Conservation (phyloP, 2,797 vertebrate species). For the Ptychadena robeensis region DNA sequence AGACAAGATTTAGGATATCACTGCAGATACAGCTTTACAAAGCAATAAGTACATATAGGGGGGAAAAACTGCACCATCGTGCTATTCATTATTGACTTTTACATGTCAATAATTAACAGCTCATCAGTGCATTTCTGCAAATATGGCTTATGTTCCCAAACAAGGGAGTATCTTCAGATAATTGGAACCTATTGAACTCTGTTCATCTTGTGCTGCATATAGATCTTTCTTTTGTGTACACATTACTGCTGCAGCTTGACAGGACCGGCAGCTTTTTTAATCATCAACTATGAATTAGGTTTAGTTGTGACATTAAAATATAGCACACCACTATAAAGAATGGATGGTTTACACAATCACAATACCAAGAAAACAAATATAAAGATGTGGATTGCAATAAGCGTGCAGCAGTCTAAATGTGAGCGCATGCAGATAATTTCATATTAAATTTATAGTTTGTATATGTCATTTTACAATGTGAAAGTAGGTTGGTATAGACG, state of each 20-base stretch:
- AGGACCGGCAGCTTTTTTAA: constrained; percentile 18
- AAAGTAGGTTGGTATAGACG: too few species aligned
- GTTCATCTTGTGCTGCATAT: constrained; percentile 19
- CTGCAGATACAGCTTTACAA: constrained; percentile 48
- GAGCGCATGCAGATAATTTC: too few species aligned
- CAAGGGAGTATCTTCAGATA: constrained; percentile 43
- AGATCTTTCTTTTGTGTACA: constrained; percentile 31
- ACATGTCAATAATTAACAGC: constrained; percentile 62
- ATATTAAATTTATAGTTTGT: too few species aligned
- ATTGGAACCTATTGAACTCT: constrained; percentile 52
- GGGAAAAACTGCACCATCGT: constrained; percentile 35
- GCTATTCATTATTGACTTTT: constrained; percentile 60
- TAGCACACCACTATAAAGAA: not conserved
- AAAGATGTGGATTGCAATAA: too few species aligned
- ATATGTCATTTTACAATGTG: too few species aligned
- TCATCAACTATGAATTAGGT: constrained; percentile 37
- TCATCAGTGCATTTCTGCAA: constrained; percentile 61
- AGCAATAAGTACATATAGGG: constrained; percentile 57
- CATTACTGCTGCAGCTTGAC: constrained; percentile 29
- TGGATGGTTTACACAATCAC: too few species aligned
- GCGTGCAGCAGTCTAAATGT: too few species aligned
- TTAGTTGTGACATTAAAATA: constrained; percentile 1
- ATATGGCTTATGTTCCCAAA: constrained; percentile 61
- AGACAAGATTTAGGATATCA: constrained; percentile 55
- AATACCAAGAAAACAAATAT: too few species aligned